These are phyloP conservation scores for Heterocephalus glaber DNA, from an alignment of 2,113 vertebrate species.

Conservation along the genomic window DNA sequence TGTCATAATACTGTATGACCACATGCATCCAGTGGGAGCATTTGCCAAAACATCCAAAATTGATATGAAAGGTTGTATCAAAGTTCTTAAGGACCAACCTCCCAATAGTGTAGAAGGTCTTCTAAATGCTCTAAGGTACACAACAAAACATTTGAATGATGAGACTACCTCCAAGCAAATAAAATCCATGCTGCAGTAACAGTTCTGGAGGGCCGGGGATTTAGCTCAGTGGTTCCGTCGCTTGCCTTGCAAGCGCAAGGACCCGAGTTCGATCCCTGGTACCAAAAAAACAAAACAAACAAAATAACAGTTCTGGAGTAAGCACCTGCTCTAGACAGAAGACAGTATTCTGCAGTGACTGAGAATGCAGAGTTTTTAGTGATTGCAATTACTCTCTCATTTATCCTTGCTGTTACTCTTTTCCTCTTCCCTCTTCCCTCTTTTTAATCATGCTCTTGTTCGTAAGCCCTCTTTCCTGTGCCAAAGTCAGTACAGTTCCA, in stretches of 20 bases:
- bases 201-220: too few relatives aligned
- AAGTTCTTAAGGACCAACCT: constrained; percentile 98
- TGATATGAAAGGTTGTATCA: constrained; percentile 99
- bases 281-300: too few relatives aligned
- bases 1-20: constrained; percentile 99
- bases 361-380: constrained; percentile 92
- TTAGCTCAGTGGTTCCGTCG: too few relatives aligned
- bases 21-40: constrained; percentile 97
- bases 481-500: constrained; percentile 92
- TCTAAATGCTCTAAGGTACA: constrained; percentile 98
- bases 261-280: too few relatives aligned
- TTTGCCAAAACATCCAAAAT: constrained; percentile 99
- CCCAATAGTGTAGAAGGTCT: constrained; percentile 97
- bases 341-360: constrained; percentile 90
- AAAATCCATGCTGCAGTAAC: constrained; percentile 99
- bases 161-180: constrained; percentile 99
- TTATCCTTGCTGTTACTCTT: constrained; percentile 87
- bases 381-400: constrained; percentile 88
- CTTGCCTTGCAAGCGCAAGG: too few relatives aligned
- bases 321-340: constrained; percentile 85
- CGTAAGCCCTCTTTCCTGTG: constrained; percentile 95
- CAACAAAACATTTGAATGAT: constrained; percentile 99
- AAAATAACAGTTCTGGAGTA: constrained; percentile 86
- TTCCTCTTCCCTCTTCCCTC: constrained; percentile 83
- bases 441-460: constrained; percentile 93